These are phyloP conservation scores for Fistularia tabacaria DNA, from an alignment of 2,797 vertebrate genomes.

Conservation along the genomic window DNA sequence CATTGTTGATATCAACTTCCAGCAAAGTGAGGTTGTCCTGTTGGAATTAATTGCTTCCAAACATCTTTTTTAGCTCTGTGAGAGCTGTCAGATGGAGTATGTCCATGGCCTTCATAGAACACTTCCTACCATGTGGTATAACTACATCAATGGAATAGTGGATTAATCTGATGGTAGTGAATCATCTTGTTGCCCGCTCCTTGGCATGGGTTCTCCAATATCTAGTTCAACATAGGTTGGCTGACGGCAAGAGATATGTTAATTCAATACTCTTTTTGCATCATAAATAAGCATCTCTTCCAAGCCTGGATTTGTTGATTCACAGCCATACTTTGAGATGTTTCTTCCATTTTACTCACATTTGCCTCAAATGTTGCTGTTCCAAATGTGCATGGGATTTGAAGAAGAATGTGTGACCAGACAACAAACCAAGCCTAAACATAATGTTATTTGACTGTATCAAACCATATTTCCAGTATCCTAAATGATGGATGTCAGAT, in stretches of 20 bases:
- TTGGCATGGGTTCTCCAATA: conserved; percentile 51
- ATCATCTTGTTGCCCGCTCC: conserved; percentile 45
- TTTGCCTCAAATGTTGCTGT: conserved; percentile 31
- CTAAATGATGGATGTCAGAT: conserved; percentile 56
- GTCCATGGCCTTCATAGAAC: conserved; percentile 42
- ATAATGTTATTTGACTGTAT: conserved; percentile 23
- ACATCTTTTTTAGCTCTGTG: conserved; percentile 30
- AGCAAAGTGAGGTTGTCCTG: conserved; percentile 1
- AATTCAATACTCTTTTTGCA: conserved; percentile 50
- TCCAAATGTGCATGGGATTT: conserved; percentile 3
- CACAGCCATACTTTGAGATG: no score
- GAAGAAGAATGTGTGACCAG: conserved; percentile 4
- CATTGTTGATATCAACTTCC: conserved; percentile 34
- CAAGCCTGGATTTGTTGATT: conserved; percentile 6
- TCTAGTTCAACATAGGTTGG: conserved; percentile 54
- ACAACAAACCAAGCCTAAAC: conserved; percentile 27
- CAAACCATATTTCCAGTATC: conserved; percentile 45
- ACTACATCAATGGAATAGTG: conserved; percentile 28
- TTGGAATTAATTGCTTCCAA: conserved; percentile 44
- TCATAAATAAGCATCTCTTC: conserved; percentile 46
- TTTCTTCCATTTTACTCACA: no score
- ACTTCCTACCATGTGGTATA: conserved; percentile 26
- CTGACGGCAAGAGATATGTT: conserved; percentile 57
- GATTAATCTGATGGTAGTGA: conserved; percentile 59
- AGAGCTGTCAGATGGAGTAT: conserved; percentile 35